A percentile compares a stretch with the other conserved stretches of the same genome.
These are phyloP conservation scores for Troides aeacus DNA, from an alignment of 2,888 invertebrate species.

Conservation along the genomic window DNA sequence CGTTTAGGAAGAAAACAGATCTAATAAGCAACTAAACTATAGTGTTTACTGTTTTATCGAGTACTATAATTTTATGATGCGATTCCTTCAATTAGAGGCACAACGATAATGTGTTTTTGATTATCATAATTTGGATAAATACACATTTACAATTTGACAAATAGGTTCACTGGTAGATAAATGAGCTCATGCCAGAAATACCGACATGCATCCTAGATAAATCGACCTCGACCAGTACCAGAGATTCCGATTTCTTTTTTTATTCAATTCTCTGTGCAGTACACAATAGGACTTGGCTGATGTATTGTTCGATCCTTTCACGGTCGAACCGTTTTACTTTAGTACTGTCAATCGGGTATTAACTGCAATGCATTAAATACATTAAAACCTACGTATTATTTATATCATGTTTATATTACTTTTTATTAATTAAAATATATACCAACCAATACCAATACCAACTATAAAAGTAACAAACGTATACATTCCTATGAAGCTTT, in stretches of 20 bases:
- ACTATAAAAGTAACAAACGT: too few relatives aligned
- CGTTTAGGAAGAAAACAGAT: too few relatives aligned
- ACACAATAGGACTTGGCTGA: not conserved
- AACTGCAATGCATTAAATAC: not conserved
- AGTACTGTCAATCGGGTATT: not conserved
- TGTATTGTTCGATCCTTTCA: slow-evolving; percentile 2
- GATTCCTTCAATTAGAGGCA: too few relatives aligned
- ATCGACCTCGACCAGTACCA: not conserved
- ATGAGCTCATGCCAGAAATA: not conserved
- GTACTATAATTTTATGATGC: too few relatives aligned
- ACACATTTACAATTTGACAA: not conserved
- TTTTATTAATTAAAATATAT: not conserved
- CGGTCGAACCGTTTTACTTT: not conserved
- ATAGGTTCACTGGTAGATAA: not conserved
- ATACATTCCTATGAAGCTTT: too few relatives aligned
- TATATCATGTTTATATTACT: too few relatives aligned
- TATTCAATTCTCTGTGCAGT: not conserved
- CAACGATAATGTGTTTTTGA: too few relatives aligned
- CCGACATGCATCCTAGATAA: not conserved
- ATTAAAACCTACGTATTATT: not conserved
- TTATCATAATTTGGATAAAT: not conserved
- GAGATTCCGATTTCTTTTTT: not conserved
- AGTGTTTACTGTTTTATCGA: too few relatives aligned
- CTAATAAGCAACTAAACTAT: too few relatives aligned
- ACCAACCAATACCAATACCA: not conserved